A percentile compares a stretch with the other conserved stretches of the same genome.
phyloP scores from a whole-genome alignment of 2,113 vertebrate genomes.

The Daubentonia madagascariensis region DNA sequence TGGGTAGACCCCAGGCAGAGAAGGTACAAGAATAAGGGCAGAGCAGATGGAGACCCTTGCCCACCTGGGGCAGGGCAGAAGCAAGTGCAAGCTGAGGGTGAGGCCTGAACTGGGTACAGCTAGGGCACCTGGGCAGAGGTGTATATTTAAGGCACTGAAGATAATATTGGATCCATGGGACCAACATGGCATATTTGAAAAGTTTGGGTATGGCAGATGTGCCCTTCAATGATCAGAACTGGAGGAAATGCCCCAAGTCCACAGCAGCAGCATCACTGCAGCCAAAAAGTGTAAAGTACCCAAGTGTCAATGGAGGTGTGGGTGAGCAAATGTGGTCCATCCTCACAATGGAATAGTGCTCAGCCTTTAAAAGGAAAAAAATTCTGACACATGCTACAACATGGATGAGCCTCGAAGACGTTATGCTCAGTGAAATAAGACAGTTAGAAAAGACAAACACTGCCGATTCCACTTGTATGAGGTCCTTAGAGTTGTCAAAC shows the following conservation, averaged over 20 bases:
- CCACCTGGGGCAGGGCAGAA: no score
- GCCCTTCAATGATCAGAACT: not conserved
- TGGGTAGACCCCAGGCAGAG: fast-evolving
- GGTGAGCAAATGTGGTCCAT: no score
- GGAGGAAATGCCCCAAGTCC: not conserved
- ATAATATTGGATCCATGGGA: not conserved
- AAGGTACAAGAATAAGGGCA: fast-evolving
- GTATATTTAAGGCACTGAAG: not conserved
- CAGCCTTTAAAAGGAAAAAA: not conserved
- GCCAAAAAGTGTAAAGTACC: not conserved
- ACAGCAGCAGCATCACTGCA: not conserved
- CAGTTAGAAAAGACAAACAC: not conserved
- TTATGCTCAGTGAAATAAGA: not conserved
- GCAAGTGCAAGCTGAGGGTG: no score
- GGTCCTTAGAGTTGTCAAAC: no score
- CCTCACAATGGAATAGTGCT: fast-evolving
- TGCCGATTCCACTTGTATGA: fast-evolving
- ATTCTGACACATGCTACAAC: no score
- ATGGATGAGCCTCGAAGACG: not conserved
- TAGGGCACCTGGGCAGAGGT: not conserved
- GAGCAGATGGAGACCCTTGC: not conserved
- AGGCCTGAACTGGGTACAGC: not conserved
- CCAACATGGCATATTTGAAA: not conserved
- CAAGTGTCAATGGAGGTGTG: fast-evolving
- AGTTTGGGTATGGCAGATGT: not conserved